Evolutionary conservation across 2,888 invertebrate species (phyloP), one percentile per base, ranked within the genome.

Genomic region (Tetragonula carbonaria): DNA sequence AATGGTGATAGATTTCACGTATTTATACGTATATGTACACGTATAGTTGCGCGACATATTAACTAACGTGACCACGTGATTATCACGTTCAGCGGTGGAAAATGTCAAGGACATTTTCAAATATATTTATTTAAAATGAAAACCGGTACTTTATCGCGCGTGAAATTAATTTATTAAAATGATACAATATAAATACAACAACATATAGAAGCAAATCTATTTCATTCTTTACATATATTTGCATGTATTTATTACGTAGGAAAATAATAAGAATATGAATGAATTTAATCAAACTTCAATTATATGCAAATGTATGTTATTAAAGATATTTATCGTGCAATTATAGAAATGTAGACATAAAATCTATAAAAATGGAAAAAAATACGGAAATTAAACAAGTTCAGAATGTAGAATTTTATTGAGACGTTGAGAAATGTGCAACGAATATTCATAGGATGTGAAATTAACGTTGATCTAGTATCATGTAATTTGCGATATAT

Each of bases 401-500:
- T 51, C 53, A 13, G 5, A 13, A 33, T 63, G 18, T 33, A 63
- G 21, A 21, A 33, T 21, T 13, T 63, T 28, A 18, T 33, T 63
- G 21, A 28, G 18, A 65, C 13, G 38, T 21, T 23, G 23, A 50
- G 38, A 79, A 70, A 55, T 50, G 18, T 63, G 13, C 16, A 53
- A 21, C 16, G 3, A 23, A 23, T 2, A n/a, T 70, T 59, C 51
- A 38, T 51, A 38, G 81, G 74, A 23, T 23, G 21, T 70, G n/a
- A 57, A 72, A 78, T 78, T 57, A 74, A 78, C 14, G 21, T 76
- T n/a, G 13, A 57, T 71, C 16, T 70, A 53, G 14, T 68, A 70
- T 18, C 38, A n/a, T 67, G 63, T 71, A 74, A 74, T 82, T 82
- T 51, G 74, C 23, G 59, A 65, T 85, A 65, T 85, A 77, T 85